Percentiles rank a stretch among this genome's conserved stretches.
These are phyloP conservation scores for Sialis lutaria DNA, from an alignment of 2,888 invertebrate genomes.

Conservation along the genomic window DNA sequence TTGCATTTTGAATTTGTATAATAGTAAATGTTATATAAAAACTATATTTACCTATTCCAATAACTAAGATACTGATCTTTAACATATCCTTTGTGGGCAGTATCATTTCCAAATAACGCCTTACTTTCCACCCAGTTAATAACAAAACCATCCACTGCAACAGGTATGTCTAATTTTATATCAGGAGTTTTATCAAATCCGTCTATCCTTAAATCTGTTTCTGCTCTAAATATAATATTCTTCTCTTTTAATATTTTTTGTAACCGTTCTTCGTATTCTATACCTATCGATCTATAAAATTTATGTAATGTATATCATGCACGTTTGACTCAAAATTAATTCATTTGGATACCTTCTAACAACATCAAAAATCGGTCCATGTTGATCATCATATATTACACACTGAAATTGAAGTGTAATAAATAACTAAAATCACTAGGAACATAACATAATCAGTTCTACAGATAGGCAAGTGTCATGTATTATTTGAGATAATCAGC, in stretches of 20 bases:
- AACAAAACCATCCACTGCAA: constrained; percentile 67
- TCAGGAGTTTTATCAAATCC: constrained; percentile 95
- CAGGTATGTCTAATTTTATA: constrained; percentile 75
- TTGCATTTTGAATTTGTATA: too few species aligned
- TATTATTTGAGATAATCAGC: too few species aligned
- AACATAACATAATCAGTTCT: too few species aligned
- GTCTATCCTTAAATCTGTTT: constrained; percentile 57
- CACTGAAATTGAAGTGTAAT: constrained; percentile 38
- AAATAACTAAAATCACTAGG: too few species aligned
- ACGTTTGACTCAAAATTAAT: neutral
- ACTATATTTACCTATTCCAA: constrained; percentile 49
- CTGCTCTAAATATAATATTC: constrained; percentile 50
- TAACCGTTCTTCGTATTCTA: constrained; percentile 69
- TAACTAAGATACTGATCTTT: constrained; percentile 77
- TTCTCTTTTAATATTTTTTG: constrained; percentile 39
- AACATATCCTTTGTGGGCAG: constrained; percentile 62
- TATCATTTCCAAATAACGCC: constrained; percentile 80
- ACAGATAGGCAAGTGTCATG: too few species aligned
- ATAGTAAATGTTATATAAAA: neutral
- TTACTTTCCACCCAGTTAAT: constrained; percentile 96
- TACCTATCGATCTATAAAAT: constrained; percentile 50
- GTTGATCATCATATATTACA: constrained; percentile 63
- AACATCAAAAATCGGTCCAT: constrained; percentile 65
- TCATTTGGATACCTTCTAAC: constrained; percentile 42
- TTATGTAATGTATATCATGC: constrained; percentile 5